Evolutionary conservation across 2,113 vertebrate species (phyloP), one percentile per base, ranked within the genome.

Genomic region (Silurus glanis): DNA sequence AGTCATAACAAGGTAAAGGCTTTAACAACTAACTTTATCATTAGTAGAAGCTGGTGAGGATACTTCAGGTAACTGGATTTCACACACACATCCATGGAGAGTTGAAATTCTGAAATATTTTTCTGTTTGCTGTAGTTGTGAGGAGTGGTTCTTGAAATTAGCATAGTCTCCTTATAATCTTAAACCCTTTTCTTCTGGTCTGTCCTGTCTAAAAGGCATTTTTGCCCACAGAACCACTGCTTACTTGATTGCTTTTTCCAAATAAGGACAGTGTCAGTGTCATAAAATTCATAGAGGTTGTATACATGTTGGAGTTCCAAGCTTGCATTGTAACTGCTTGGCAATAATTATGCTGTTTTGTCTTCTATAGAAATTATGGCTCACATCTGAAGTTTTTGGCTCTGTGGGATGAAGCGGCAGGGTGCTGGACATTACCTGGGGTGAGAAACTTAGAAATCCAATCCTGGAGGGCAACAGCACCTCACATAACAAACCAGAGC

Each of bases 351-450:
- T 25, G 12, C 59, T n/a, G 59, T 13, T 53, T 55, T 9, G 19
- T 47, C 59, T 79, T 83, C 66, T 87, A 7, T 45, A 89, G 88
- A 51, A 25, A 9, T 71, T 28, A 89, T 4, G 79, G 62, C 55
- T 89, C 95, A 55, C 92, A 95, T 88, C 88, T 99, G 92, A 96
- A 99, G 90, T 96, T 96, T 86, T 89, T 99, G 55, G 94, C 95
- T 2, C 88, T 97, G 13, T 94, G 90, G 84, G 92, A 92, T 0
- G 89, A 92, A 0, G 75, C 82, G 47, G 94, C 90, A 0, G 93
- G 93, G 45, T 89, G 88, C 75, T 96, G 96, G 94, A 84, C 94
- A 80, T 85, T 99, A 90, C 97, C 96, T 0, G 96, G 95, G 94
- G 97, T 99, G 90, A 95, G 96, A 74, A 71, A 21, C 7, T 58